Percentiles rank a stretch among this genome's conserved stretches.
Evolutionary conservation across 1,140 invertebrate species (phyloP).

Genomic region (Zaprionus capensis): DNA sequence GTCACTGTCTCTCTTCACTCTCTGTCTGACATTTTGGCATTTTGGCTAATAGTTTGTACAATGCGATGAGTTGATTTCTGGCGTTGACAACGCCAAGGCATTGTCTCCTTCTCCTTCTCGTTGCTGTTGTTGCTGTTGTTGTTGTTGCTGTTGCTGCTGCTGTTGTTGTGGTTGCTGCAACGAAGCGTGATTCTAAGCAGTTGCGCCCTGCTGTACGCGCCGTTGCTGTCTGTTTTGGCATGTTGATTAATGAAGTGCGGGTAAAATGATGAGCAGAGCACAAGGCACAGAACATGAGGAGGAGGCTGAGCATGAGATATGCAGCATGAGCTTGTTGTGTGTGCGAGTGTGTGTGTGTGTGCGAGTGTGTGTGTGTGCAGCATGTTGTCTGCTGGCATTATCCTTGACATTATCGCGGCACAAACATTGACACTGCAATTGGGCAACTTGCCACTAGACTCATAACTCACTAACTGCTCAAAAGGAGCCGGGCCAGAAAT

Average conservation of each 20-base stretch:
- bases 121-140: conserved; percentile 16
- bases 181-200: conserved; percentile 27
- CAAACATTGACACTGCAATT: conserved; percentile 59
- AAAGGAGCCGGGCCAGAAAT: neutral
- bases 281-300: neutral
- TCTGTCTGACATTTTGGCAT: conserved; percentile 61
- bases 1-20: conserved; percentile 6
- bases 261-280: conserved; percentile 23
- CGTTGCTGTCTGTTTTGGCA: conserved; percentile 61
- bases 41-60: conserved; percentile 79
- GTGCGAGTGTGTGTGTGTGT: neutral
- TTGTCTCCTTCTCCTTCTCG: conserved; percentile 25
- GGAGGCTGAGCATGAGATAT: conserved; percentile 31
- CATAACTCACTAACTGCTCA: conserved; percentile 37
- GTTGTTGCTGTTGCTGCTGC: conserved; percentile 14
- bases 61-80: conserved; percentile 76
- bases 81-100: conserved; percentile 57
- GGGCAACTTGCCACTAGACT: conserved; percentile 39
- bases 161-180: conserved; percentile 37
- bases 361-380: neutral
- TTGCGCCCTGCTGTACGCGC: neutral
- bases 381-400: conserved; percentile 11
- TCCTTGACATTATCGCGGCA: conserved; percentile 59
- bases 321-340: neutral
- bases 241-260: conserved; percentile 83